Evolutionary conservation across 1,140 invertebrate species (phyloP), one percentile per base, ranked within the genome.

Genomic region (Thalassaphorura encarpata): DNA sequence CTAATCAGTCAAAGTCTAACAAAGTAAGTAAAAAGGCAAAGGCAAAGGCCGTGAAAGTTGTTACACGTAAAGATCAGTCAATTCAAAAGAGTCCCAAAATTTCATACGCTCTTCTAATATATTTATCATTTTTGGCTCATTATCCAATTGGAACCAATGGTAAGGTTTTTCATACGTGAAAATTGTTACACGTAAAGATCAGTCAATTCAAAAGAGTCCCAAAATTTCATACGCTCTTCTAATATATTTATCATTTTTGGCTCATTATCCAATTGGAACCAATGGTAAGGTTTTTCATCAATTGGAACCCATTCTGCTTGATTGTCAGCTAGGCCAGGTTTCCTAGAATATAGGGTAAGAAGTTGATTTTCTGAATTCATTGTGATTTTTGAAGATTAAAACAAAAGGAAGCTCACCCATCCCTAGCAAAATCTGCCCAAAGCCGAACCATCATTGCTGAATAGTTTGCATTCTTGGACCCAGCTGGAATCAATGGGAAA

Each of bases 81-180:
- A 33, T 15, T 31, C 19, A 43, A 58, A 62, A 21, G 40, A 40
- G 24, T 62, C 56, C 60, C 60, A 62, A 52, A 62, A 62, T 5
- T 31, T 16, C 60, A 62, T 62, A 31, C 60, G 5, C 2, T 53
- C 45, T 27, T 28, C 6, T 18, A 62, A 4, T 4, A 39, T 24
- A 13, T 45, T 23, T 1, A 27, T 40, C 46, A 53, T 51, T 50
- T 47, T 23, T 0, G 40, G 36, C 8, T 21, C 5, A 27, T 46
- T 33, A 42, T 58, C 55, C 19, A 53, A 41, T 13, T 58, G 36
- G 26, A 43, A 62, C 51, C 51, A 62, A 8, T 48, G 23, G 31
- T 6, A 26, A 18, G 39, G 28, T n/a, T 36, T 36, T 36, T 29
- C 21, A 29, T 56, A n/a, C n/a, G n/a, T n/a, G n/a, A n/a, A n/a